phyloP scores from a whole-genome alignment of 2,888 invertebrate genomes.

The Dasypolia templi region DNA sequence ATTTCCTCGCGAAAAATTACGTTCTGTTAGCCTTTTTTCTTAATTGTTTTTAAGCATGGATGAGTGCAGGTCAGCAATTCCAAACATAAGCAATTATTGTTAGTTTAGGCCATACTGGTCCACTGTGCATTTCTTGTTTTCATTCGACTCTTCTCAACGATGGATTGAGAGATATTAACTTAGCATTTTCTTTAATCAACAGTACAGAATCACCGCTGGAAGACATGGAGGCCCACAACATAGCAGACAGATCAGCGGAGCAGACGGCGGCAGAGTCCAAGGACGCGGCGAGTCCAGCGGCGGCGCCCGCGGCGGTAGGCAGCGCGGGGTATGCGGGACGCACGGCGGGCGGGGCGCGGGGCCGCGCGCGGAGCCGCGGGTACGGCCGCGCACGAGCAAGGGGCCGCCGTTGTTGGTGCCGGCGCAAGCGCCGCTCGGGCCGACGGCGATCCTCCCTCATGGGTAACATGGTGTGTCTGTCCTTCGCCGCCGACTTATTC shows the following conservation, averaged over 20 bases:
- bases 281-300: conserved; percentile 63
- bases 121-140: conserved; percentile 2
- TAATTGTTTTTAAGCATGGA: neutral
- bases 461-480: conserved; percentile 90
- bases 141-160: neutral
- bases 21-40: neutral
- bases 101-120: neutral
- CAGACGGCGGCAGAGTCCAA: conserved; percentile 68
- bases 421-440: conserved; percentile 86
- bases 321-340: conserved; percentile 66
- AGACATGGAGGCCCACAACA: conserved; percentile 84
- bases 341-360: conserved; percentile 68
- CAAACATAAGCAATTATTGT: conserved; percentile 1
- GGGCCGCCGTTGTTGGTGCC: conserved; percentile 86
- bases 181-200: conserved; percentile 48
- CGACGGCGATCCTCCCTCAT: conserved; percentile 86
- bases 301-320: conserved; percentile 64
- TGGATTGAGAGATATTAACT: neutral
- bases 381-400: conserved; percentile 80
- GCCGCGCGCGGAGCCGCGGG: conserved; percentile 81
- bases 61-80: neutral
- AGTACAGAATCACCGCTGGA: conserved; percentile 85
- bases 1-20: neutral
- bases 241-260: conserved; percentile 85
- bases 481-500: conserved; percentile 81